A percentile compares a stretch with the other conserved stretches of the same genome.
phyloP scores from a whole-genome alignment of 2,113 vertebrate genomes.

The cattle (Bos taurus) region ARS-UCD2.0 NC_037328.1:132062501-132063000 shows the following conservation, averaged over 20 bases:
- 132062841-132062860: not conserved
- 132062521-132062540: not conserved
- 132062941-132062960: not conserved
- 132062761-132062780: not conserved
- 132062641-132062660: not conserved
- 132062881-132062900: not conserved
- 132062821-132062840: not conserved
- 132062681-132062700: not conserved
- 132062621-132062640: not conserved
- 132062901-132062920: not conserved
- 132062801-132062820: not conserved
- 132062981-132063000: not conserved
- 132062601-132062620: not conserved
- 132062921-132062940: not conserved
- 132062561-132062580: not conserved
- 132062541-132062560: not conserved
- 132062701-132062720: not conserved
- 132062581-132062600: not conserved
- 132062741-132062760: not conserved
- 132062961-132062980: not conserved
- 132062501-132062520: not conserved
- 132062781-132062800: not conserved
- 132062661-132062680: not conserved
- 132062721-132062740: not conserved
- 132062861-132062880: not conserved